A percentile compares a stretch with the other conserved stretches of the same genome.
Conservation (phyloP, 2,888 invertebrate species). For the Dusona sp. region DNA sequence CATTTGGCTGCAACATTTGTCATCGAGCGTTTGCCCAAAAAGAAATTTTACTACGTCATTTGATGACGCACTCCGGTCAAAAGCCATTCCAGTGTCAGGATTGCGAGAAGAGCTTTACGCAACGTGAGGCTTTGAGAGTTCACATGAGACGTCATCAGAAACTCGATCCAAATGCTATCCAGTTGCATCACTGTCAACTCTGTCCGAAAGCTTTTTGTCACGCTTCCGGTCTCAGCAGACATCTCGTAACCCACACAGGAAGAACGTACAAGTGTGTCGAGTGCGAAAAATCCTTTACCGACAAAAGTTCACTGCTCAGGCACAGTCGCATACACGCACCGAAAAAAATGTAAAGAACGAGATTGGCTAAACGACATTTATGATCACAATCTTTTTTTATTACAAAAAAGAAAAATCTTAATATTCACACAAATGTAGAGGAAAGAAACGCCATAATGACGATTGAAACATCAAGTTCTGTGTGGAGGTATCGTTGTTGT, state of each 20-base stretch:
- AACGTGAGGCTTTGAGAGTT: slow-evolving; percentile 88
- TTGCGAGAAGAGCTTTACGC: slow-evolving; percentile 90
- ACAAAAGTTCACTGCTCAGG: slow-evolving; percentile 90
- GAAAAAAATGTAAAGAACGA: slow-evolving; percentile 74
- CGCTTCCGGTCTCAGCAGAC: slow-evolving; percentile 89
- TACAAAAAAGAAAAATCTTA: background rate
- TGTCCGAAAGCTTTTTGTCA: slow-evolving; percentile 88
- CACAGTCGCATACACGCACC: slow-evolving; percentile 86
- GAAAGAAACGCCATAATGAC: background rate
- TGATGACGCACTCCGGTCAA: slow-evolving; percentile 85
- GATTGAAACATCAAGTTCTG: background rate
- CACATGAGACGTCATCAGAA: slow-evolving; percentile 88
- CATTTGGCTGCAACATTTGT: slow-evolving; percentile 85
- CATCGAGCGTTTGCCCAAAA: slow-evolving; percentile 90
- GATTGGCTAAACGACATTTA: background rate
- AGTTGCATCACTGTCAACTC: slow-evolving; percentile 88
- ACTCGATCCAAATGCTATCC: slow-evolving; percentile 86
- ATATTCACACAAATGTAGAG: background rate
- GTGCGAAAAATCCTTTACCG: slow-evolving; percentile 89
- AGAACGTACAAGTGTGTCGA: slow-evolving; percentile 88
- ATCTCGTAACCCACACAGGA: slow-evolving; percentile 88
- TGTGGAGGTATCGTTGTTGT: background rate
- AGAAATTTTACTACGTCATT: slow-evolving; percentile 86
- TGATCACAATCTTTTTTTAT: background rate
- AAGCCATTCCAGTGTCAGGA: slow-evolving; percentile 89